phyloP scores from a whole-genome alignment of 2,797 vertebrate species.

The Melanotaenia trifasciata region DNA sequence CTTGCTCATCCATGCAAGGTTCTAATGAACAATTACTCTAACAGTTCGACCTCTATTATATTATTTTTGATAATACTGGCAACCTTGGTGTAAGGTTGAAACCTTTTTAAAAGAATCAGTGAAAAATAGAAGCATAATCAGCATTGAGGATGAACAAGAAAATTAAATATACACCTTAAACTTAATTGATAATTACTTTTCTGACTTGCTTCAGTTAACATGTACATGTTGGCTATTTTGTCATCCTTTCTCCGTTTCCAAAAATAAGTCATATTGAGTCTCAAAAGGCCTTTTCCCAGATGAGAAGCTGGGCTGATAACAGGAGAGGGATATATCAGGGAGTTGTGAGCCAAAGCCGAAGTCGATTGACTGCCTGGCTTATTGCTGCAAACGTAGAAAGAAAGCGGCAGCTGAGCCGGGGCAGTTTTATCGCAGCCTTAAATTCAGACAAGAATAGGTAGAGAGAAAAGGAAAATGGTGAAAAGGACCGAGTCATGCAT shows the following conservation, averaged over 20 bases:
- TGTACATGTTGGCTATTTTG: too few relatives aligned
- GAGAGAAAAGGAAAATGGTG: slow-evolving; percentile 50
- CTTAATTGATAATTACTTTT: neutral
- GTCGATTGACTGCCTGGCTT: slow-evolving; percentile 44
- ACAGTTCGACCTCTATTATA: neutral
- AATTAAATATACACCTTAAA: neutral
- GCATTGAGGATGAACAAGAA: neutral
- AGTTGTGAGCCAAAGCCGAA: slow-evolving; percentile 36
- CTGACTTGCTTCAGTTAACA: neutral
- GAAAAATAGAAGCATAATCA: neutral
- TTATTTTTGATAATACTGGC: too few relatives aligned
- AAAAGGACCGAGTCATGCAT: slow-evolving; percentile 65
- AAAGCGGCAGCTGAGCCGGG: slow-evolving; percentile 37
- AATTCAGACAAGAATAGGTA: slow-evolving; percentile 56
- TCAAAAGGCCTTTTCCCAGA: slow-evolving; percentile 26
- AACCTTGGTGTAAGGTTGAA: too few relatives aligned
- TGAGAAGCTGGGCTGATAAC: slow-evolving; percentile 49
- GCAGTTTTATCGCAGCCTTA: slow-evolving; percentile 56
- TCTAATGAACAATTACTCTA: neutral
- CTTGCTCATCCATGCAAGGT: neutral
- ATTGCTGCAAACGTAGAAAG: slow-evolving; percentile 40
- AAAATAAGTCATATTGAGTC: neutral
- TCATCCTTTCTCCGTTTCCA: too few relatives aligned
- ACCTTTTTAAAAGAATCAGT: too few relatives aligned
- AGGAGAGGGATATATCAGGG: slow-evolving; percentile 16